phyloP scores from a whole-genome alignment of 92 coral and sea anemone genomes.

The Paragorgia papillata region DNA sequence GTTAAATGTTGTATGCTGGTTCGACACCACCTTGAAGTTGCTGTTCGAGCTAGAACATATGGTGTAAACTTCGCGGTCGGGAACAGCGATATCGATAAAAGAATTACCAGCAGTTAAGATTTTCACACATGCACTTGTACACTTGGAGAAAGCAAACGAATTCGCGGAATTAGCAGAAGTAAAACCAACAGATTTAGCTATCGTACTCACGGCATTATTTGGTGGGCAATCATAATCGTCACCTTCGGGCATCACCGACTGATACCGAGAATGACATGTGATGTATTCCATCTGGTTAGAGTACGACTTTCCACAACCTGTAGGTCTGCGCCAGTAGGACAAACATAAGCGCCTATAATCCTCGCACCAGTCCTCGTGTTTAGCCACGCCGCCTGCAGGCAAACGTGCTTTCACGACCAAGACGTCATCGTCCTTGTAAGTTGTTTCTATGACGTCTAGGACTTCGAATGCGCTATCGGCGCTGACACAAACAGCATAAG shows the following conservation, averaged over 20 bases:
- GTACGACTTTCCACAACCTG: constrained; percentile 43
- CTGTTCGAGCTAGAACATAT: constrained; percentile 48
- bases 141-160: constrained; percentile 51
- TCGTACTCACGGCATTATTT: neutral
- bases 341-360: constrained; percentile 60
- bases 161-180: constrained; percentile 11
- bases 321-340: constrained; percentile 47
- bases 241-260: constrained; percentile 47
- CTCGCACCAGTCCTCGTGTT: constrained; percentile 53
- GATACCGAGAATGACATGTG: constrained; percentile 32
- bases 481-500: constrained; percentile 13
- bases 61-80: constrained; percentile 57
- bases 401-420: constrained; percentile 52
- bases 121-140: constrained; percentile 1
- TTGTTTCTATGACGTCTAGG: neutral
- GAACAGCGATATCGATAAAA: constrained; percentile 2
- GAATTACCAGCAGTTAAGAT: neutral
- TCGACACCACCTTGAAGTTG: constrained; percentile 34
- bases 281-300: constrained; percentile 21
- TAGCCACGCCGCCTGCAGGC: constrained; percentile 47
- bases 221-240: constrained; percentile 50
- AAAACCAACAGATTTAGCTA: constrained; percentile 43
- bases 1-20: neutral
- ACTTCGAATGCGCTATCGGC: constrained; percentile 13
- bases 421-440: constrained; percentile 9